phyloP scores from a whole-genome alignment of 2,888 invertebrate species.

The Drosophila nr. medialis region DNA sequence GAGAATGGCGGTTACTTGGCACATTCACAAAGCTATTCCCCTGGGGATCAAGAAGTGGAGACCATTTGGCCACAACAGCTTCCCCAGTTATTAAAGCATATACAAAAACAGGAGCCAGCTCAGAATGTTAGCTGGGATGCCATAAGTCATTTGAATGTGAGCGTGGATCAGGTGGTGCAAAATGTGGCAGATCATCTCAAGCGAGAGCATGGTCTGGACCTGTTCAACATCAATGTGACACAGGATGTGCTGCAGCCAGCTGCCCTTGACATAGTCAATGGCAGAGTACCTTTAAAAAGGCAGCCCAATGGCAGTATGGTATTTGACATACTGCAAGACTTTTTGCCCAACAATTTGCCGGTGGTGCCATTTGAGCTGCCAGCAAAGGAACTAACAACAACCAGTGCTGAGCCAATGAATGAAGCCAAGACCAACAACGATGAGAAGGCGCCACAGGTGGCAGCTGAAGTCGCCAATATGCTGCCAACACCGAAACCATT shows the following conservation, averaged over 20 bases:
- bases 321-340: slow-evolving; percentile 71
- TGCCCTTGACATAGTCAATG: slow-evolving; percentile 77
- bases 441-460: slow-evolving; percentile 60
- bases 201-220: slow-evolving; percentile 75
- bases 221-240: slow-evolving; percentile 68
- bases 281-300: slow-evolving; percentile 59
- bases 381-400: slow-evolving; percentile 16
- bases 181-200: slow-evolving; percentile 68
- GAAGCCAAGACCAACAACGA: slow-evolving; percentile 64
- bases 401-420: not conserved
- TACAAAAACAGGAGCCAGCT: slow-evolving; percentile 14
- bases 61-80: slow-evolving; percentile 71
- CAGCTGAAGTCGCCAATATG: slow-evolving; percentile 7
- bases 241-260: slow-evolving; percentile 72
- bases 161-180: slow-evolving; percentile 63
- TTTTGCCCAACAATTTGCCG: slow-evolving; percentile 78
- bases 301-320: slow-evolving; percentile 48
- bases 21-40: slow-evolving; percentile 64
- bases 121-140: slow-evolving; percentile 63
- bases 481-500: slow-evolving; percentile 60
- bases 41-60: slow-evolving; percentile 47
- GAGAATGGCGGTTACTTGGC: slow-evolving; percentile 86
- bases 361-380: slow-evolving; percentile 79
- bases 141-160: slow-evolving; percentile 74
- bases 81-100: slow-evolving; percentile 47